These are phyloP conservation scores for Sebastes kiyomatsui DNA, from an alignment of 2,797 vertebrate species.

Conservation along the genomic window DNA sequence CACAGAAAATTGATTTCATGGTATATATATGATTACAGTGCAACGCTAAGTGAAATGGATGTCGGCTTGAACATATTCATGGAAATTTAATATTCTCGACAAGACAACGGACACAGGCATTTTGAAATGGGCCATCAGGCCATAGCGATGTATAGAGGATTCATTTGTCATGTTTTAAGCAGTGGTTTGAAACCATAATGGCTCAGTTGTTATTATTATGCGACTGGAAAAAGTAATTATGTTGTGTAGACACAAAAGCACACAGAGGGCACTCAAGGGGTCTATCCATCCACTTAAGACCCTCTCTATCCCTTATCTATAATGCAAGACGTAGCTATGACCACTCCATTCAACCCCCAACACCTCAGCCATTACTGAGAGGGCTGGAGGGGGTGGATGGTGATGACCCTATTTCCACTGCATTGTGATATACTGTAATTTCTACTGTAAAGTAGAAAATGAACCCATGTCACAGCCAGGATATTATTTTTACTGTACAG, in stretches of 20 bases:
- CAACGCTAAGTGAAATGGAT: neutral
- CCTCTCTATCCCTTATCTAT: conserved; percentile 65
- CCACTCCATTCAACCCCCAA: conserved; percentile 33
- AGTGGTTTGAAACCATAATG: neutral
- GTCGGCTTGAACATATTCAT: no score
- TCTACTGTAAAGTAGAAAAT: neutral
- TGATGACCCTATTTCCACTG: conserved; percentile 15
- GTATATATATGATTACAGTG: no score
- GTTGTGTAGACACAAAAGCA: conserved; percentile 17
- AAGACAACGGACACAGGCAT: neutral
- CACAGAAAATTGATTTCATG: no score
- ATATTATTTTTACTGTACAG: neutral
- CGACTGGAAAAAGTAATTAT: conserved; percentile 21
- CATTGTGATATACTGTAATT: neutral
- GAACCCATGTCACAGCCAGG: neutral
- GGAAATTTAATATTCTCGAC: neutral
- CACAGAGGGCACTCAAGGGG: conserved; percentile 50
- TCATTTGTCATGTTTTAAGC: neutral
- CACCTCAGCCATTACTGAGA: conserved; percentile 31
- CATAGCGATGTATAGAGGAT: no score
- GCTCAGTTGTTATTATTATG: conserved; percentile 7
- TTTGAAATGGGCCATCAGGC: neutral
- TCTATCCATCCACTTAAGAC: conserved; percentile 60
- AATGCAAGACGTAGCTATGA: conserved; percentile 60
- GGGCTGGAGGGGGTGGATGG: neutral